Percentiles rank a stretch among this genome's conserved stretches.
phyloP scores from a whole-genome alignment of 2,888 invertebrate genomes.

The Nasonovia ribisnigri region DNA sequence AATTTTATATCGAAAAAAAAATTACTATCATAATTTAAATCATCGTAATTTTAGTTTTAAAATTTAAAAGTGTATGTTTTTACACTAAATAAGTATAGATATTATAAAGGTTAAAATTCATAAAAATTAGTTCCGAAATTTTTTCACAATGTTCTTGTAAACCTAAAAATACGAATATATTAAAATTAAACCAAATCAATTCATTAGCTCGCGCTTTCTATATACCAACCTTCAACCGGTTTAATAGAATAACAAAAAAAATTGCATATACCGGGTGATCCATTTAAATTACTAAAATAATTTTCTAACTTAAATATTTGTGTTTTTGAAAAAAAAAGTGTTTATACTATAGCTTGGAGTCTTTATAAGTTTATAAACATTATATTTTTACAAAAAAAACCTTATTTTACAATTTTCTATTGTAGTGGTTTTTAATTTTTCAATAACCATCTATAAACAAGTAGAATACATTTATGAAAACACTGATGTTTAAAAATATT shows the following conservation, averaged over 20 bases:
- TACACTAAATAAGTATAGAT: background rate
- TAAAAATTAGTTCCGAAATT: background rate
- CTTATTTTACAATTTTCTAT: background rate
- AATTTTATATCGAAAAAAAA: background rate
- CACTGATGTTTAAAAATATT: background rate
- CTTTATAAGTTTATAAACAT: background rate
- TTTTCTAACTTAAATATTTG: background rate
- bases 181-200: conserved; percentile 33
- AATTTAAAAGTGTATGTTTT: background rate
- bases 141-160: background rate
- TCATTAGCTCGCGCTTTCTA: conserved; percentile 51
- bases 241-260: conserved; percentile 33
- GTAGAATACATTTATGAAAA: background rate
- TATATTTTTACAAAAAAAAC: background rate
- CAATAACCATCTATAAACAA: background rate
- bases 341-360: background rate
- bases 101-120: background rate
- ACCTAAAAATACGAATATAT: conserved; percentile 14
- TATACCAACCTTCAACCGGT: conserved; percentile 18
- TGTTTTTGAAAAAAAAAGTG: background rate
- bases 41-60: background rate
- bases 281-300: background rate
- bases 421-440: background rate
- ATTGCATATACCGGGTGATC: background rate
- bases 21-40: background rate